phyloP scores from a whole-genome alignment of 2,797 vertebrate species.

The Enteromius argenteus region DNA sequence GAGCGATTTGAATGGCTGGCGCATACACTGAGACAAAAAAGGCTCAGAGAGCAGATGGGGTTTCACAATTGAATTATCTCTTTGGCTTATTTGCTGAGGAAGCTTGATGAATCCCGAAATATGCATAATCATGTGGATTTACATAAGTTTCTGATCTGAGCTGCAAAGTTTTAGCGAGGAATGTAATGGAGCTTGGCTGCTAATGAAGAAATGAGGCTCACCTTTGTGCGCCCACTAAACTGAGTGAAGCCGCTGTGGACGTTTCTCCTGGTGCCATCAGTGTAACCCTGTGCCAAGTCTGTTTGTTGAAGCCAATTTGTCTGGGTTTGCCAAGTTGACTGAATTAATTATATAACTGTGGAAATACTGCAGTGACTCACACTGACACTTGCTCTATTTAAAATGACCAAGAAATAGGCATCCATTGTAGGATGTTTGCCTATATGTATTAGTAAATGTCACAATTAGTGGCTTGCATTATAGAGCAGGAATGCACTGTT shows the following conservation, averaged over 20 bases:
- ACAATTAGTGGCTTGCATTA: constrained; percentile 11
- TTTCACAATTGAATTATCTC: constrained; percentile 62
- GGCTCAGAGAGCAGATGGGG: constrained; percentile 57
- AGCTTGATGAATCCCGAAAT: constrained; percentile 54
- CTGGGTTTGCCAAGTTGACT: constrained; percentile 22
- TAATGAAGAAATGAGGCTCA: constrained; percentile 46
- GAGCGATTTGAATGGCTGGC: constrained; percentile 53
- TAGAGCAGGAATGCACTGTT: constrained; percentile 2
- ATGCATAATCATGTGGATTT: constrained; percentile 59
- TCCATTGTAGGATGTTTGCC: background rate
- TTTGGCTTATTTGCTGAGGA: constrained; percentile 57
- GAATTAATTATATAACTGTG: constrained; percentile 36
- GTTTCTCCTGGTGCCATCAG: constrained; percentile 1
- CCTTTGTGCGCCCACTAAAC: constrained; percentile 38
- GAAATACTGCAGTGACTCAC: constrained; percentile 29
- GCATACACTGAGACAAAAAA: constrained; percentile 32
- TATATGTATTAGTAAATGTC: constrained; percentile 12
- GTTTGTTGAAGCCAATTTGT: constrained; percentile 45
- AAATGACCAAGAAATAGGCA: background rate
- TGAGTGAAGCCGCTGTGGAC: constrained; percentile 35
- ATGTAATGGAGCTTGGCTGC: constrained; percentile 23
- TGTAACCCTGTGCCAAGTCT: constrained; percentile 33
- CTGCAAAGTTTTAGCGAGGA: constrained; percentile 33
- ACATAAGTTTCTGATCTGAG: constrained; percentile 43
- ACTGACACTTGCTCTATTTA: constrained; percentile 12